Base-by-base conservation (phyloP, 1,140 invertebrate species). In the Lepidurus apus region DNA sequence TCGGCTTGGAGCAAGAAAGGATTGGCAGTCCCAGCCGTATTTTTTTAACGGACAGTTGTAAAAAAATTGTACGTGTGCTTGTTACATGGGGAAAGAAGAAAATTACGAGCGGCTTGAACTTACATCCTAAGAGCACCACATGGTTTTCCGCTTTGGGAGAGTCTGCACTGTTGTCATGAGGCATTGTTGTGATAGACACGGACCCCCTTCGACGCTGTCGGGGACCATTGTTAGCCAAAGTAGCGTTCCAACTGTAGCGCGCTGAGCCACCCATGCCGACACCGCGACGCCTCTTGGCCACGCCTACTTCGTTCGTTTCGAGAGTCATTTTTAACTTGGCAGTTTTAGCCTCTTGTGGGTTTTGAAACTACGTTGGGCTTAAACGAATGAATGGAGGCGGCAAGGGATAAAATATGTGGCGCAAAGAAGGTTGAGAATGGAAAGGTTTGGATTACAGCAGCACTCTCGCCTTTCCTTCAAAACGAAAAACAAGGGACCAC, bases 81-180 rank as follows among this genome's bases (percentile, higher is more conserved):
- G 53, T 65, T 21, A 65, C 17, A 17, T 21, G 17, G 53, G 17
- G 53, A n/a, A n/a, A 4, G 17, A 65, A 6, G n/a, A 65, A 65
- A 65, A 65, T n/a, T 65, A 21, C 6, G 53, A 65, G 53, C 8
- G 7, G 21, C 21, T 4, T 21, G 10, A 21, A 65, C 53, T 65
- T 65, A 65, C 53, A 65, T 65, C 53, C 53, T 17, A 65, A 65
- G 21, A 65, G 53, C 17, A 65, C 53, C 53, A 65, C 53, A 65
- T 65, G 53, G 53, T 65, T 65, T 65, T 65, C 53, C 53, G 53
- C 17, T 65, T 65, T 65, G 53, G 53, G 53, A 13, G 53, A 65
- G 53, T 65, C 53, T 21, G 53, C 13, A 7, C 53, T 65, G 53
- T 65, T 65, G 21, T n/a, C 8, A 21, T 21, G 21, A 13, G 53